Evolutionary conservation across 2,888 invertebrate species (phyloP).

Genomic region (Plagodis pulveraria): DNA sequence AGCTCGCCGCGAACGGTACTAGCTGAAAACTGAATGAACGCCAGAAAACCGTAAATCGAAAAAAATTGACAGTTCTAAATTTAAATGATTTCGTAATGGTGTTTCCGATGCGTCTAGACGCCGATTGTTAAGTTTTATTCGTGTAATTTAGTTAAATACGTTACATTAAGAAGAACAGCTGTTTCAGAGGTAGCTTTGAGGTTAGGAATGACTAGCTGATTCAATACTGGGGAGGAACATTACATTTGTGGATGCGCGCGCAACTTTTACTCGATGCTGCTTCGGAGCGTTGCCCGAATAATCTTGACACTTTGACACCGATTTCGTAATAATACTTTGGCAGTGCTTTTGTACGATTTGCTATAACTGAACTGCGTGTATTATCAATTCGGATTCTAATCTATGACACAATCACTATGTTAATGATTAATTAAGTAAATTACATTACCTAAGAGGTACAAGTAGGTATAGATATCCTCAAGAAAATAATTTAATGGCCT

Average conservation of each 20-base stretch:
- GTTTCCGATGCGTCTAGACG: slow-evolving; percentile 61
- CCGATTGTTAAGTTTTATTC: slow-evolving; percentile 24
- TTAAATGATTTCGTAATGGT: slow-evolving; percentile 77
- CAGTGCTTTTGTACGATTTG: not conserved
- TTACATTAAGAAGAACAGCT: slow-evolving; percentile 66
- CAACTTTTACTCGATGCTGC: slow-evolving; percentile 41
- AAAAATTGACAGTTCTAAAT: slow-evolving; percentile 72
- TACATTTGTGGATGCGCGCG: slow-evolving; percentile 72
- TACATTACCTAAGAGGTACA: too few relatives aligned
- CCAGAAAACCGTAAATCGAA: slow-evolving; percentile 72
- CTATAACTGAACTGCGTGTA: not conserved
- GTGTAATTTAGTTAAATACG: slow-evolving; percentile 41
- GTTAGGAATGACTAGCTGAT: slow-evolving; percentile 77
- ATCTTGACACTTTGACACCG: slow-evolving; percentile 32
- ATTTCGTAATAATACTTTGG: slow-evolving; percentile 5
- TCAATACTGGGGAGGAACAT: slow-evolving; percentile 65
- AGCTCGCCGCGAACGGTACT: slow-evolving; percentile 55
- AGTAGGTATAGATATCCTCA: too few relatives aligned
- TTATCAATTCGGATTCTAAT: not conserved
- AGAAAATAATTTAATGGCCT: too few relatives aligned
- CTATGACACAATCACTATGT: not conserved
- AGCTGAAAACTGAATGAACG: slow-evolving; percentile 78
- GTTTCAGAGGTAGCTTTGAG: slow-evolving; percentile 66
- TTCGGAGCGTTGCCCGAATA: slow-evolving; percentile 48
- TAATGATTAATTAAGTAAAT: too few relatives aligned